phyloP scores from a whole-genome alignment of 2,113 vertebrate genomes.

The Salvelinus fontinalis region DNA sequence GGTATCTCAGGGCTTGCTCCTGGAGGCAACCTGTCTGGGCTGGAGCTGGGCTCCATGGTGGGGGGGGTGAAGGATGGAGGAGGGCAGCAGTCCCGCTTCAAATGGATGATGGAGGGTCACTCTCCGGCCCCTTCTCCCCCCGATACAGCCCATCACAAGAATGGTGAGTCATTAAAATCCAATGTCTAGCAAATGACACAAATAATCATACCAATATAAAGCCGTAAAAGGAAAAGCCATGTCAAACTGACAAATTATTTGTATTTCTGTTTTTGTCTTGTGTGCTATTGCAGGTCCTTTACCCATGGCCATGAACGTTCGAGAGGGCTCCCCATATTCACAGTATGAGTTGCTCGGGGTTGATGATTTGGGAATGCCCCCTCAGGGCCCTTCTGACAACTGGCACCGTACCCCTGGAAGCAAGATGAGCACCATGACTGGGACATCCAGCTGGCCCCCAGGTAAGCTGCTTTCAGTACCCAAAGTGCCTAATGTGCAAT shows the following conservation, averaged over 20 bases:
- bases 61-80: slow-evolving; percentile 84
- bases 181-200: not conserved
- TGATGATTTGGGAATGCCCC: slow-evolving; percentile 84
- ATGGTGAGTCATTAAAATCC: slow-evolving; percentile 74
- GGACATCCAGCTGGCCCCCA: slow-evolving; percentile 96
- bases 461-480: slow-evolving; percentile 67
- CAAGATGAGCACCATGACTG: slow-evolving; percentile 88
- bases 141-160: slow-evolving; percentile 89
- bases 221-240: not conserved
- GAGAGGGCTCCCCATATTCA: slow-evolving; percentile 89
- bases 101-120: slow-evolving; percentile 97
- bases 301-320: slow-evolving; percentile 83
- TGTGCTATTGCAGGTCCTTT: slow-evolving; percentile 78
- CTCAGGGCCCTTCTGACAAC: slow-evolving; percentile 86
- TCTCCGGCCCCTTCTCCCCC: slow-evolving; percentile 87
- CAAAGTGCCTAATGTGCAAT: not conserved
- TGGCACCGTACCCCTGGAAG: slow-evolving; percentile 94
- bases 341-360: slow-evolving; percentile 90
- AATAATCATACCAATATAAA: no score
- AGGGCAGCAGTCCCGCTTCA: slow-evolving; percentile 89
- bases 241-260: not conserved
- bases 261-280: not conserved
- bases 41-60: slow-evolving; percentile 88
- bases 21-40: slow-evolving; percentile 72
- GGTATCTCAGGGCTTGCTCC: slow-evolving; percentile 80